Evolutionary conservation across 2,888 invertebrate species (phyloP).

Genomic region (Mimachlamys varia): DNA sequence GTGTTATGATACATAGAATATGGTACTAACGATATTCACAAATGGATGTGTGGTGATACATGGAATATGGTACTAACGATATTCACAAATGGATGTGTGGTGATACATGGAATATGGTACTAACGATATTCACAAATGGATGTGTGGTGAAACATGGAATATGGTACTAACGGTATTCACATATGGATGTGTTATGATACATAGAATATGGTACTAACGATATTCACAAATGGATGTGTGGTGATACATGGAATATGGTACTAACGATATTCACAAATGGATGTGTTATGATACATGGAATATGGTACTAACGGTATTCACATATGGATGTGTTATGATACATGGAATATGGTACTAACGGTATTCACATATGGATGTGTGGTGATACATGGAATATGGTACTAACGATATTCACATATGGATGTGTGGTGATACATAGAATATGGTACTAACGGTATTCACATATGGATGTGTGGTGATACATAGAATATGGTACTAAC

Average conservation of each 20-base stretch:
- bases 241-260: not conserved
- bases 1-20: no score
- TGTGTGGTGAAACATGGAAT: not conserved
- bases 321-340: not conserved
- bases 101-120: not conserved
- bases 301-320: slow-evolving; percentile 28
- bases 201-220: not conserved
- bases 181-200: no score
- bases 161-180: no score
- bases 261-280: slow-evolving; percentile 36
- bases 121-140: slow-evolving; percentile 36
- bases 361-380: slow-evolving; percentile 23
- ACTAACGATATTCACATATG: slow-evolving; percentile 36
- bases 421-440: not conserved
- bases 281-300: not conserved
- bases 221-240: slow-evolving; percentile 23
- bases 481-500: not conserved
- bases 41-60: not conserved
- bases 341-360: not conserved
- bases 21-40: slow-evolving; percentile 36
- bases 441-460: slow-evolving; percentile 32
- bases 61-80: not conserved
- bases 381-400: not conserved
- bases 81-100: slow-evolving; percentile 15
- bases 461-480: not conserved